These are phyloP conservation scores for Drosophila paranaensis DNA, from an alignment of 2,888 invertebrate genomes.

Conservation along the genomic window DNA sequence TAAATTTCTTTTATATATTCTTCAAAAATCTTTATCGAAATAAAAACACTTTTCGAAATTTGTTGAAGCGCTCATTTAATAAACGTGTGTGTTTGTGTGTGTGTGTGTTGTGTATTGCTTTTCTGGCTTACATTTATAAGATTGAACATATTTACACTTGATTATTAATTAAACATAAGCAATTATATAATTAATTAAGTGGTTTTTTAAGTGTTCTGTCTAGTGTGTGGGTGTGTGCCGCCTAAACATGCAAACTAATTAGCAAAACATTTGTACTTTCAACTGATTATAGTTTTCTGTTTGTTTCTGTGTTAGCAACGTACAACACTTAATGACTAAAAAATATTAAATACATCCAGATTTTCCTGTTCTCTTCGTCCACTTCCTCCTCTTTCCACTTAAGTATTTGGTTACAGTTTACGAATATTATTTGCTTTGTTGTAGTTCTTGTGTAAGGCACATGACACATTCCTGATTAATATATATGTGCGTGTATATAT, in stretches of 20 bases:
- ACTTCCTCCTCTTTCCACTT: constrained; percentile 25
- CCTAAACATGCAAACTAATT: constrained; percentile 64
- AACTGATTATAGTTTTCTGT: constrained; percentile 36
- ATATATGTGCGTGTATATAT: constrained; percentile 62
- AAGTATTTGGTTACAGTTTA: constrained; percentile 66
- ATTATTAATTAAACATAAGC: constrained; percentile 56
- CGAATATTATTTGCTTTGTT: constrained; percentile 32
- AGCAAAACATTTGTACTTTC: constrained; percentile 75
- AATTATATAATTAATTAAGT: constrained; percentile 41
- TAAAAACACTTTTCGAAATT: constrained; percentile 4
- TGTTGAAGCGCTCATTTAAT: constrained; percentile 64
- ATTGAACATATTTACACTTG: constrained; percentile 71
- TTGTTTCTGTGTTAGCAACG: constrained; percentile 52
- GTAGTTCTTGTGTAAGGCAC: constrained; percentile 64
- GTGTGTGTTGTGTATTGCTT: constrained; percentile 52
- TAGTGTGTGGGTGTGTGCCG: constrained; percentile 48
- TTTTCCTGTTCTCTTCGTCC: constrained; percentile 12
- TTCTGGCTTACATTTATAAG: constrained; percentile 56
- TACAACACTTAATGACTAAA: constrained; percentile 72
- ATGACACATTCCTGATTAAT: constrained; percentile 78
- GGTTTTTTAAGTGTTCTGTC: neutral
- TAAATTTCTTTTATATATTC: neutral
- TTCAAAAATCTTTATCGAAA: neutral
- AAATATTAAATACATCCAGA: constrained; percentile 74
- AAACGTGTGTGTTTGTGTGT: constrained; percentile 37